A percentile compares a stretch with the other conserved stretches of the same genome.
These are phyloP conservation scores for Radopholus similis DNA, from an alignment of 1,140 invertebrate genomes.

Conservation along the genomic window DNA sequence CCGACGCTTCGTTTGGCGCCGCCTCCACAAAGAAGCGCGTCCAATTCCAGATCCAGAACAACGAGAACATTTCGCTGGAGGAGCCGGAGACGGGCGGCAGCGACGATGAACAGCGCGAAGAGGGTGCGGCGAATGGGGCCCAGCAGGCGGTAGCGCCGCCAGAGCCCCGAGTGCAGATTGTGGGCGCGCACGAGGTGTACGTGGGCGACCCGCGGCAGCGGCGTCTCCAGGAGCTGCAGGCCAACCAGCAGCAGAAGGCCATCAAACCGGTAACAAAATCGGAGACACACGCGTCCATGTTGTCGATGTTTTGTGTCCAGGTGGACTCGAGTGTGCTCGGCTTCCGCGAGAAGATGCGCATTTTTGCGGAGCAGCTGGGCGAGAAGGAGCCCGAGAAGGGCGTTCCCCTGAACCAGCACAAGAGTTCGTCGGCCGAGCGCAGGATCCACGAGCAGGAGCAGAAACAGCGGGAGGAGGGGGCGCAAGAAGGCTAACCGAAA, in stretches of 20 bases:
- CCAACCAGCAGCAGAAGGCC: conserved; percentile 19
- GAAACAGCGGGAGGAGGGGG: background rate
- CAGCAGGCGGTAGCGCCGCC: conserved; percentile 17
- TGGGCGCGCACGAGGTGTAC: conserved; percentile 64
- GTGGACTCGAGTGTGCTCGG: conserved; percentile 37
- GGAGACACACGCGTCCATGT: no score
- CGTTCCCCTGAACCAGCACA: conserved; percentile 54
- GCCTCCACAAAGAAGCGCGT: conserved; percentile 30
- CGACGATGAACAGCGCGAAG: background rate
- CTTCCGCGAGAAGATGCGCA: conserved; percentile 64
- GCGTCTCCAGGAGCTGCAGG: conserved; percentile 61
- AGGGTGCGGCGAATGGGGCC: background rate
- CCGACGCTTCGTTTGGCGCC: conserved; percentile 5
- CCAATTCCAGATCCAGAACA: conserved; percentile 25
- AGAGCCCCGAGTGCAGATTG: conserved; percentile 42
- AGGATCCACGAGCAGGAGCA: conserved; percentile 33
- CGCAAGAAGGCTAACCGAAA: background rate
- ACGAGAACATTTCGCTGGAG: conserved; percentile 20
- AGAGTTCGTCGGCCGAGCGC: conserved; percentile 57
- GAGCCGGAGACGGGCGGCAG: background rate
- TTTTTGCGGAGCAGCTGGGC: conserved; percentile 62
- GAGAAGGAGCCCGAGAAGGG: conserved; percentile 51
- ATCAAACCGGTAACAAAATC: conserved; percentile 42
- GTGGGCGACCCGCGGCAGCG: conserved; percentile 61
- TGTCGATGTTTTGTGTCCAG: no score